phyloP scores from a whole-genome alignment of 2,888 invertebrate species.

The Phalangium opilio region DNA sequence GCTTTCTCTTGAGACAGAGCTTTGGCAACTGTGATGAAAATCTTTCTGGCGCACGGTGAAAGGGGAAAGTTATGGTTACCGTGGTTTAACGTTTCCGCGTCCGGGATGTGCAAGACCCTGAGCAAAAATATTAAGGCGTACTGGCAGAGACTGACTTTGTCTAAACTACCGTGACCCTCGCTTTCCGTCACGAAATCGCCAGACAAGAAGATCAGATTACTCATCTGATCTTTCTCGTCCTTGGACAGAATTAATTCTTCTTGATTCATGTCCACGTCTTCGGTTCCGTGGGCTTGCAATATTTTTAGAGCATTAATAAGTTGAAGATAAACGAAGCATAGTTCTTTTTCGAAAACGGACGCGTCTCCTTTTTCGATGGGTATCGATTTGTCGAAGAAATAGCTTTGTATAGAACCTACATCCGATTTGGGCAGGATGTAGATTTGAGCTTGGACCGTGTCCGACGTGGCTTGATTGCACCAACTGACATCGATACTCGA shows the following conservation, averaged over 20 bases:
- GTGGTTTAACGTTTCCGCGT: conserved; percentile 1
- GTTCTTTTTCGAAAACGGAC: conserved; percentile 35
- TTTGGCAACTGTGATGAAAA: conserved; percentile 21
- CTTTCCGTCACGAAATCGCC: conserved; percentile 10
- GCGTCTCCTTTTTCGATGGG: conserved; percentile 1
- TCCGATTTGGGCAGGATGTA: conserved; percentile 6
- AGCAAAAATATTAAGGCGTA: conserved; percentile 52
- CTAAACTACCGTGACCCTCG: not conserved
- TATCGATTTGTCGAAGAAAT: not conserved
- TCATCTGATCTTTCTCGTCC: conserved; percentile 8
- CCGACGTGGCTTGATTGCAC: not conserved
- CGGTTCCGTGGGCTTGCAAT: conserved; percentile 64
- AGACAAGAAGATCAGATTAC: conserved; percentile 10
- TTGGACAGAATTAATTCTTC: conserved; percentile 49
- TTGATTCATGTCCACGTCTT: conserved; percentile 54
- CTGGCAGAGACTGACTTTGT: conserved; percentile 54
- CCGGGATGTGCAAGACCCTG: conserved; percentile 9
- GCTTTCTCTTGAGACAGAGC: conserved; percentile 27
- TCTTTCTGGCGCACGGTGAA: conserved; percentile 21
- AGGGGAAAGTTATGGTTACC: not conserved
- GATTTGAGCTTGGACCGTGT: conserved; percentile 3
- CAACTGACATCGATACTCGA: not conserved
- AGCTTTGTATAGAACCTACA: not conserved
- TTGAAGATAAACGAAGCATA: conserved; percentile 61
- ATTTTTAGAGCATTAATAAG: conserved; percentile 64